Evolutionary conservation across 2,113 vertebrate species (phyloP).

Genomic region (Rhinolophus sinicus): DNA sequence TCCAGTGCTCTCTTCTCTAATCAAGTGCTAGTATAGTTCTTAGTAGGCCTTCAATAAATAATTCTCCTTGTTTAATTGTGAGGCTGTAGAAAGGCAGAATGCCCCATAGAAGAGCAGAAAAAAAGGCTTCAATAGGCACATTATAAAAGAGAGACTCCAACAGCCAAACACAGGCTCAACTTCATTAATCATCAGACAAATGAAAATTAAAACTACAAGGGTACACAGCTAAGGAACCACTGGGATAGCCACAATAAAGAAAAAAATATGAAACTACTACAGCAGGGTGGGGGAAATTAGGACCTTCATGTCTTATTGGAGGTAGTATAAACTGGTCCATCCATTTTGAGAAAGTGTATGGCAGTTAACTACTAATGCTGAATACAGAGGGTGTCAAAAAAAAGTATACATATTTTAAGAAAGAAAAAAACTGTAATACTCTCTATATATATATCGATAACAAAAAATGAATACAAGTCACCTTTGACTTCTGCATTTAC

Average conservation of each 20-base stretch:
- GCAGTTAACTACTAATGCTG: background rate
- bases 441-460: too few species aligned
- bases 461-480: too few species aligned
- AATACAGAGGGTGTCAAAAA: background rate
- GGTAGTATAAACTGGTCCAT: background rate
- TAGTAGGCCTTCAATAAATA: background rate
- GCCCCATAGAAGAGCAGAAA: background rate
- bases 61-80: background rate
- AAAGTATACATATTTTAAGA: too few species aligned
- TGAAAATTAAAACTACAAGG: background rate
- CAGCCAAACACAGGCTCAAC: background rate
- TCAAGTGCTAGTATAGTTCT: background rate
- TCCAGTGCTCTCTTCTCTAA: background rate
- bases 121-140: background rate
- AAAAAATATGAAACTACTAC: background rate
- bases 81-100: background rate
- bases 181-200: background rate
- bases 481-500: too few species aligned
- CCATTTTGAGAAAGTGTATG: background rate
- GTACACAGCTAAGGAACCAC: background rate
- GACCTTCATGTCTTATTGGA: background rate
- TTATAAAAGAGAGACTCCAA: background rate
- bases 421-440: too few species aligned
- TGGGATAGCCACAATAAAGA: background rate
- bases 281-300: background rate